Conservation (phyloP, 1,140 invertebrate species). For the Drosophila elegans region DNA sequence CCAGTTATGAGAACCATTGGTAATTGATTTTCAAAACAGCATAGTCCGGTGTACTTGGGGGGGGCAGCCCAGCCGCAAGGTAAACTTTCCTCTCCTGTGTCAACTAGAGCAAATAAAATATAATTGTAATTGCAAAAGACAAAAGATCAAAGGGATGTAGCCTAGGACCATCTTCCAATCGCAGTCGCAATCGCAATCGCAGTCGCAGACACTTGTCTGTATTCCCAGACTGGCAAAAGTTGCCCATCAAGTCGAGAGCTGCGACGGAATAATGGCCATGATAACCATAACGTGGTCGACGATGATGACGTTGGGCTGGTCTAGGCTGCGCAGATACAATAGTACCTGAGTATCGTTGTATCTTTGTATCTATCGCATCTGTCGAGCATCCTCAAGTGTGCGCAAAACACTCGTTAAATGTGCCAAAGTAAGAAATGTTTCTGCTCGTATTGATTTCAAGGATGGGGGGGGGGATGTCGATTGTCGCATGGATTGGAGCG, state of each 20-base stretch:
- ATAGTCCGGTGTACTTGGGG: background rate
- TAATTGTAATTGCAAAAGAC: slow-evolving; percentile 80
- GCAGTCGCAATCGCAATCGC: background rate
- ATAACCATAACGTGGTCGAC: slow-evolving; percentile 55
- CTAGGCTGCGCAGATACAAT: slow-evolving; percentile 53
- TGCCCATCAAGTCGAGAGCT: slow-evolving; percentile 54
- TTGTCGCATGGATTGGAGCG: background rate
- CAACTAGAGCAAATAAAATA: slow-evolving; percentile 80
- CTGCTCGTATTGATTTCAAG: slow-evolving; percentile 71
- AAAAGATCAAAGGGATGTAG: slow-evolving; percentile 74
- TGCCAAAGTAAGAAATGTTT: slow-evolving; percentile 78
- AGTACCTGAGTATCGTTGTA: slow-evolving; percentile 50
- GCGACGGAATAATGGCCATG: slow-evolving; percentile 56
- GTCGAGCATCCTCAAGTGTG: slow-evolving; percentile 55
- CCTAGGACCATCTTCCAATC: slow-evolving; percentile 17
- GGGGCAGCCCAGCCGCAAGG: slow-evolving; percentile 11
- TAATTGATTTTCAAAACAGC: slow-evolving; percentile 77
- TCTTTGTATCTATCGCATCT: slow-evolving; percentile 35
- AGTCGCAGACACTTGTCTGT: slow-evolving; percentile 30
- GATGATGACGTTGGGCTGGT: slow-evolving; percentile 33
- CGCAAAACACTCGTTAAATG: slow-evolving; percentile 81
- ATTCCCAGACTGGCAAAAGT: slow-evolving; percentile 52
- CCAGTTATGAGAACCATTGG: slow-evolving; percentile 63
- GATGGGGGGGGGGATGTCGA: background rate
- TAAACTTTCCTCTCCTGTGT: slow-evolving; percentile 54